Base-by-base conservation (phyloP, 2,888 invertebrate species). In the Strigamia crassipes region DNA sequence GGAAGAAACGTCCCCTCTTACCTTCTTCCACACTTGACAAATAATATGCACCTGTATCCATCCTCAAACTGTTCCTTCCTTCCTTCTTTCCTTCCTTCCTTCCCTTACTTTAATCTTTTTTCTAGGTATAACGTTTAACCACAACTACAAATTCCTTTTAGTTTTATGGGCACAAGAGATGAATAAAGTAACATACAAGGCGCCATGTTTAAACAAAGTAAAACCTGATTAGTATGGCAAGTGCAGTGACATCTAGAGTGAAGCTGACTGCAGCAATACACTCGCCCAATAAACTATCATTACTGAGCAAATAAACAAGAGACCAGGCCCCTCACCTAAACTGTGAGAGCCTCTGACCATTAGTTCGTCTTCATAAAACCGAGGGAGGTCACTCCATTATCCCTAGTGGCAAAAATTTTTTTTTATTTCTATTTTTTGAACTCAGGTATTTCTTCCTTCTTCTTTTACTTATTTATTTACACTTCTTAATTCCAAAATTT, bases 281-380 rank as follows among this genome's bases (percentile, higher is more conserved):
- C 73, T 73, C 73, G 27, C 1, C 73, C 73, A 73, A 73, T 73
- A 73, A 73, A 73, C 73, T 73, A 73, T 73, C 73, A 73, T 73
- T 73, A 73, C 73, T 73, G 73, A 23, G 73, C 73, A 73, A 73
- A 73, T 73, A 73, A 73, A 73, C 73, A 73, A 73, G 27, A 73
- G 73, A 27, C 73, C 73, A 73, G 73, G 31, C 73, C 73, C 73
- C 73, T 73, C 73, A 73, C 73, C 73, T 73, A 73, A 73, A 73
- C 56, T 31, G 73, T 73, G 73, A 73, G 73, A 73, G 73, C 23
- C 73, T 73, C 73, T 73, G 73, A 31, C 73, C 73, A 73, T 73
- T 73, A 73, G 73, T 73, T 73, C 27, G 73, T 73, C 73, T 73
- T 73, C 73, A 73, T 73, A 73, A 73, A 73, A 73, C 73, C 23